phyloP scores from a whole-genome alignment of 2,888 invertebrate genomes.

The Cephus nigrinus region DNA sequence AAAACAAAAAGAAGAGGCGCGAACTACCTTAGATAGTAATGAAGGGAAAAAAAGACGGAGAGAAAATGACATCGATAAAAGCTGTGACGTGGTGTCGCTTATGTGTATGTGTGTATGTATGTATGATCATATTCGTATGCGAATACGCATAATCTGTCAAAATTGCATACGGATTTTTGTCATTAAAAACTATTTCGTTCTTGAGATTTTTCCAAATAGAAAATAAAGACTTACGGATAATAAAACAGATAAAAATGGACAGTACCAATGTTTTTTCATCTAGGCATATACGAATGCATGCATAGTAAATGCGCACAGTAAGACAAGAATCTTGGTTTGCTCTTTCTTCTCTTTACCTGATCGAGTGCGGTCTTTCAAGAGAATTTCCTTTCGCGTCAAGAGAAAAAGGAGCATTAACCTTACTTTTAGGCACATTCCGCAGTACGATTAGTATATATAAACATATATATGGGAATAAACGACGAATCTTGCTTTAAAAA shows the following conservation, averaged over 20 bases:
- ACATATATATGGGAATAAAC: slow-evolving; percentile 7
- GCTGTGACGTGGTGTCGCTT: background rate
- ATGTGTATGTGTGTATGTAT: background rate
- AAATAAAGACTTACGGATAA: background rate
- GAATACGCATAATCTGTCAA: background rate
- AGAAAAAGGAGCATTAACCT: background rate
- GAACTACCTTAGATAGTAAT: background rate
- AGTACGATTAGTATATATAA: slow-evolving; percentile 20
- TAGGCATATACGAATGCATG: slow-evolving; percentile 1
- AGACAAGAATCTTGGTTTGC: slow-evolving; percentile 21
- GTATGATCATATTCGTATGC: background rate
- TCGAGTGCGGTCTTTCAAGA: background rate
- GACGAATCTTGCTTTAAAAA: background rate
- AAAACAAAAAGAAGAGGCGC: background rate
- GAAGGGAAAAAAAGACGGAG: background rate
- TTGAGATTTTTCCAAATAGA: background rate
- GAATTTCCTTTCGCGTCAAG: background rate
- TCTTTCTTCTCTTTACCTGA: background rate
- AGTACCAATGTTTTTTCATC: background rate
- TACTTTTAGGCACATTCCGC: background rate
- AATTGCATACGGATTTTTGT: background rate
- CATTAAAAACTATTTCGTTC: background rate
- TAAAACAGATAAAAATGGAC: slow-evolving; percentile 20
- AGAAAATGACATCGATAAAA: background rate
- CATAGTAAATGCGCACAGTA: slow-evolving; percentile 33